These are phyloP conservation scores for Lontra canadensis DNA, from an alignment of 2,113 vertebrate genomes.

Conservation along the genomic window DNA sequence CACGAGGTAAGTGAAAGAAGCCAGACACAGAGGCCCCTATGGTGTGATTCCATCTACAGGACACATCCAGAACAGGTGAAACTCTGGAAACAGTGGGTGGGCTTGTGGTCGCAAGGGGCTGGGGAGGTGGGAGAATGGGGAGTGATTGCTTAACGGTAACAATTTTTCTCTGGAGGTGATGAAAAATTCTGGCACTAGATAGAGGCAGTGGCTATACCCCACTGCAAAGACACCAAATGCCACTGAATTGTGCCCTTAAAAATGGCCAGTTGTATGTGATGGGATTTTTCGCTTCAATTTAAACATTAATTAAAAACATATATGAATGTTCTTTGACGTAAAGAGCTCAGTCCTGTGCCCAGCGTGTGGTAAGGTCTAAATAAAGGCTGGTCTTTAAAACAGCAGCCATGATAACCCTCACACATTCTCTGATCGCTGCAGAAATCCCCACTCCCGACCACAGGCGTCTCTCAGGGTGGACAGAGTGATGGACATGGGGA, in stretches of 20 bases:
- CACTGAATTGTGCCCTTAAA: not conserved
- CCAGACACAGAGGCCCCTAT: fast-evolving
- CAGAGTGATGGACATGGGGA: fast-evolving
- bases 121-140: not conserved
- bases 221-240: too few species aligned
- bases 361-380: fast-evolving
- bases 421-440: fast-evolving
- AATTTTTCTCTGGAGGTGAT: not conserved
- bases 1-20: not conserved
- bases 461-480: not conserved
- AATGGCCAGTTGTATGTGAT: not conserved
- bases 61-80: not conserved
- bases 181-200: fast-evolving
- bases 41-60: not conserved
- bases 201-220: fast-evolving
- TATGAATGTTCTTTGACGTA: not conserved
- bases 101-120: not conserved
- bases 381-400: not conserved
- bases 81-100: not conserved
- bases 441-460: not conserved
- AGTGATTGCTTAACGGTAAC: fast-evolving
- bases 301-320: not conserved
- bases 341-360: not conserved
- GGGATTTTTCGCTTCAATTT: not conserved
- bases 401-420: fast-evolving